These are phyloP conservation scores for Drosophila auraria DNA, from an alignment of 1,140 invertebrate species.

Conservation along the genomic window DNA sequence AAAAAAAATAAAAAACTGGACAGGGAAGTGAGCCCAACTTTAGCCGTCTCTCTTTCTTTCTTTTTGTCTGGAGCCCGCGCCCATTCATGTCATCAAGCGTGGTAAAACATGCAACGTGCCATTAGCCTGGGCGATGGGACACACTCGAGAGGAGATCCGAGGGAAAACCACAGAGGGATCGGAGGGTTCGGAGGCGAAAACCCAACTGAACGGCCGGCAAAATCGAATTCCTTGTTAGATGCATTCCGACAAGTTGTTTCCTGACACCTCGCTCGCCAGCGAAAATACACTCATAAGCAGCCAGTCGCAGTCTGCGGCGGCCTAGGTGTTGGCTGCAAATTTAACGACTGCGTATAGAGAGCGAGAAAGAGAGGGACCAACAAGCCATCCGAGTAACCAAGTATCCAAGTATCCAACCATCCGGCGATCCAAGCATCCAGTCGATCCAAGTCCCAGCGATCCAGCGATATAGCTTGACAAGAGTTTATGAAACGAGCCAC, in stretches of 20 bases:
- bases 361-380: conserved; percentile 12
- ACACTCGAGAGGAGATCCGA: conserved; percentile 2
- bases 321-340: conserved; percentile 77
- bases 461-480: conserved; percentile 74
- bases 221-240: conserved; percentile 85
- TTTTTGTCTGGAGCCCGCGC: conserved; percentile 73
- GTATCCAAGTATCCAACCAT: conserved; percentile 6
- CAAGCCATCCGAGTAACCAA: conserved; percentile 5
- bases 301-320: conserved; percentile 8
- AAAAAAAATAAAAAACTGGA: conserved; percentile 19
- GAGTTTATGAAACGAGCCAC: conserved; percentile 82
- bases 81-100: conserved; percentile 85
- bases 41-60: conserved; percentile 10
- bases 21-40: conserved; percentile 60
- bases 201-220: conserved; percentile 68
- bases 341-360: conserved; percentile 59
- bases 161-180: conserved; percentile 5
- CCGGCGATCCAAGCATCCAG: conserved; percentile 12
- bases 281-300: conserved; percentile 80
- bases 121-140: conserved; percentile 70
- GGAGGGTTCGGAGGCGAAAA: conserved; percentile 38
- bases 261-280: conserved; percentile 75
- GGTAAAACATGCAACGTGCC: conserved; percentile 85
- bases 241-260: conserved; percentile 85
- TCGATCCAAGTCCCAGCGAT: conserved; percentile 9